phyloP scores from a whole-genome alignment of 2,113 vertebrate species.

The Phalacrocorax brasilianus region DNA sequence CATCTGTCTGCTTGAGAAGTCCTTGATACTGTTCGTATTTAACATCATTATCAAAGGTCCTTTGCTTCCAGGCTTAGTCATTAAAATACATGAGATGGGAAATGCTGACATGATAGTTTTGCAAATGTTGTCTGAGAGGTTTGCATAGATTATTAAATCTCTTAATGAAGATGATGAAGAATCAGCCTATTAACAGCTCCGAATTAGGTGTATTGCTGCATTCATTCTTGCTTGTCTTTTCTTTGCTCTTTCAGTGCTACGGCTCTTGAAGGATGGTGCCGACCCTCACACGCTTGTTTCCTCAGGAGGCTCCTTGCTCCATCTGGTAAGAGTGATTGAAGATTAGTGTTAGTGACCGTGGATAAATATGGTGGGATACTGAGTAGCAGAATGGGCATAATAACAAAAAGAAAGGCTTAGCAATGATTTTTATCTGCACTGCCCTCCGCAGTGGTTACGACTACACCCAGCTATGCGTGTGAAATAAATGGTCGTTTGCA shows the following conservation, averaged over 20 bases:
- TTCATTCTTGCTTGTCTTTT: constrained; percentile 49
- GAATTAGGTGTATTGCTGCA: background rate
- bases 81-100: constrained; percentile 10
- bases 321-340: constrained; percentile 85
- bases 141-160: background rate
- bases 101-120: background rate
- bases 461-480: background rate
- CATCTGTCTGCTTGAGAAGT: background rate
- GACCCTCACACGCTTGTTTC: constrained; percentile 78
- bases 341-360: background rate
- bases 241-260: constrained; percentile 81
- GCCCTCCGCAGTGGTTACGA: background rate
- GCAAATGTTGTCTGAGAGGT: background rate
- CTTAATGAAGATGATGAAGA: background rate
- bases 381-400: background rate
- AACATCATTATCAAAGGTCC: background rate
- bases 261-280: constrained; percentile 87
- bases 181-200: background rate
- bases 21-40: background rate
- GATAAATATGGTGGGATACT: background rate
- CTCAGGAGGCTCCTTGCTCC: constrained; percentile 91
- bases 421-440: background rate
- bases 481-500: background rate
- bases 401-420: background rate
- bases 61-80: background rate